A percentile compares a stretch with the other conserved stretches of the same genome.
These are phyloP conservation scores for Urophycis tenuis DNA, from an alignment of 2,797 vertebrate species.

Conservation along the genomic window DNA sequence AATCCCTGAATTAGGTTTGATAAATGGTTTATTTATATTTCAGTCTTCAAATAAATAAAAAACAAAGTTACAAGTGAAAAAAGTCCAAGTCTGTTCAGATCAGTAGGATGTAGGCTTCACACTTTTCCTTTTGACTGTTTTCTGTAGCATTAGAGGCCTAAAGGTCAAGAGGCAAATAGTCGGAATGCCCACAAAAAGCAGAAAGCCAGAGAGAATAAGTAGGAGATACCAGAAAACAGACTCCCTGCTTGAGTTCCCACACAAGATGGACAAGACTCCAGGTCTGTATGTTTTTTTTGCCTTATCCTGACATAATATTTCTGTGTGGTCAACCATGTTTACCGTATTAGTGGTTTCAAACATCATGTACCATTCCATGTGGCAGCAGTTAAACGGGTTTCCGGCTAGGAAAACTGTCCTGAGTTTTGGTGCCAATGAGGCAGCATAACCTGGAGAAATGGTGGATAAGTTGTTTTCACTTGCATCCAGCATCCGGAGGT, in stretches of 20 bases:
- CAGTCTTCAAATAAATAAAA: neutral
- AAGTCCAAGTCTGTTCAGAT: too few species aligned
- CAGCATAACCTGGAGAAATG: conserved; percentile 57
- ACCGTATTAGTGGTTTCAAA: conserved; percentile 60
- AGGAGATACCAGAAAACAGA: conserved; percentile 78
- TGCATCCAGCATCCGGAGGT: conserved; percentile 77
- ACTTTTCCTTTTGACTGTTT: conserved; percentile 81
- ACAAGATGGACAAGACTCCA: conserved; percentile 49
- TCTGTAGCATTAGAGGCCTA: conserved; percentile 73
- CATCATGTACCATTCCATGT: conserved; percentile 77
- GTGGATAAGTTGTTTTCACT: conserved; percentile 76
- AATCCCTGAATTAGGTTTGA: neutral
- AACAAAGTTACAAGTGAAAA: too few species aligned
- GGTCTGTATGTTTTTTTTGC: conserved; percentile 28
- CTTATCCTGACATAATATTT: conserved; percentile 77
- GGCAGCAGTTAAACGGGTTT: conserved; percentile 92
- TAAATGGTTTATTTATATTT: conserved; percentile 37
- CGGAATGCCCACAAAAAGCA: conserved; percentile 74
- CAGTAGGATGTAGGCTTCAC: conserved; percentile 74
- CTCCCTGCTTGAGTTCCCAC: conserved; percentile 62
- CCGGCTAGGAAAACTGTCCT: conserved; percentile 78
- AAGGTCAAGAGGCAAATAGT: conserved; percentile 71
- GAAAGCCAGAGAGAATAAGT: conserved; percentile 73
- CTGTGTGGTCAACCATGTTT: conserved; percentile 55
- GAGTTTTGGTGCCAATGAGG: conserved; percentile 65